Base-by-base conservation (phyloP, 2,113 vertebrate species). In the Syrmaticus mikado region DNA sequence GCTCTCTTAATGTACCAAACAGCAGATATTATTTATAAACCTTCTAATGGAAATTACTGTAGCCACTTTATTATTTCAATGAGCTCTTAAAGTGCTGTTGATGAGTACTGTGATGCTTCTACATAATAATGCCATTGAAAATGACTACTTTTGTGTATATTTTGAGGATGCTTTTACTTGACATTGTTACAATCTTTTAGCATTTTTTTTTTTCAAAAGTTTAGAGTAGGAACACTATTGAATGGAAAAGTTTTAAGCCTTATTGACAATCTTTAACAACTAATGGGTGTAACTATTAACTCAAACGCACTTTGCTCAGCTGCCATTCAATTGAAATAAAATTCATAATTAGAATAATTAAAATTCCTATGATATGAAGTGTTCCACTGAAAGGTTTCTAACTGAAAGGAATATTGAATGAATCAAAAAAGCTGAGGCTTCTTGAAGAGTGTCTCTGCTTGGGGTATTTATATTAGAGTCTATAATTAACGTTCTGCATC, bases 61-160 rank as follows among this genome's bases (percentile, higher is more conserved):
- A 94, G 87, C 87, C 94, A 92, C 93, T 97, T 95, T 86, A 93
- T 96, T 96, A 96, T 95, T 96, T 94, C 92, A 94, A 87, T 75
- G 90, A 95, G 95, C 82, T 94, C 94, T 95, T 97, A 95, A 95
- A 96, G 88, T 89, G 71, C 81, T 93, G 85, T 75, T 93, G 88
- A 96, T 93, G 68, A 94, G 71, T 77, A 68, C 40, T 91, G 81
- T 96, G 90, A 82, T 92, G 58, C 78, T 96, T 91, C 92, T 84
- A 64, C 85, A 91, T 90, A 92, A 93, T 90, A 93, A 81, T 78
- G 19, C 80, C 46, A 85, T 66, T 80, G 81, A 93, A 91, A 85
- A 93, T 73, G 68, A 67, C 70, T 90, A 61, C 40, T 91, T 90
- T 70, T 88, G 45, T 79, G 50, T 40, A 13, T 65, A 43, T 55